phyloP scores from a whole-genome alignment of 2,113 vertebrate genomes.

The Seriola quinqueradiata region DNA sequence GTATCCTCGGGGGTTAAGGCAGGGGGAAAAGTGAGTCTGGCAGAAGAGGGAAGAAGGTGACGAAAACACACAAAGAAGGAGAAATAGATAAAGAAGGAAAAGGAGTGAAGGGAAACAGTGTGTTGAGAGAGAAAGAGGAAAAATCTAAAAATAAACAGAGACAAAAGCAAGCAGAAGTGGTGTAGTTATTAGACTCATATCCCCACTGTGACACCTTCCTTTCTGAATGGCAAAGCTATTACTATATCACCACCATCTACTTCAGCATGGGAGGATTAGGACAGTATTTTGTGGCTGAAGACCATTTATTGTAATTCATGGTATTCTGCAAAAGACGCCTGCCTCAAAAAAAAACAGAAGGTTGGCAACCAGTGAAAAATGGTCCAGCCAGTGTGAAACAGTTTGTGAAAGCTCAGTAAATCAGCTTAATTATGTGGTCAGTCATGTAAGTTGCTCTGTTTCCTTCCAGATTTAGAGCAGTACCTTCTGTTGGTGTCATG shows the following conservation, averaged over 20 bases:
- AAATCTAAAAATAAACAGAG: background rate
- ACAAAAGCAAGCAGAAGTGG: conserved; percentile 8
- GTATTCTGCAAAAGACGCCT: background rate
- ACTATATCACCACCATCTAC: conserved; percentile 23
- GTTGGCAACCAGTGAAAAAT: background rate
- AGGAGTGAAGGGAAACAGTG: conserved; percentile 23
- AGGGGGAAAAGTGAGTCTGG: conserved; percentile 27
- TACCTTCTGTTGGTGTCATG: background rate
- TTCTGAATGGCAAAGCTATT: conserved; percentile 43
- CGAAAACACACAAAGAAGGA: conserved; percentile 14
- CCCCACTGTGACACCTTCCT: conserved; percentile 33
- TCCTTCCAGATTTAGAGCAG: background rate
- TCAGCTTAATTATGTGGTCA: background rate
- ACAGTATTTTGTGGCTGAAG: background rate
- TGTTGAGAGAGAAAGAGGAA: conserved; percentile 15
- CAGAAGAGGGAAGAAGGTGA: conserved; percentile 13
- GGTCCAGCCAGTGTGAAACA: no score
- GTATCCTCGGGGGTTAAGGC: conserved; percentile 44
- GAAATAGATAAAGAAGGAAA: conserved; percentile 27
- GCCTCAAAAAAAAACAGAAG: background rate
- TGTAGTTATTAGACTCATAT: conserved; percentile 24
- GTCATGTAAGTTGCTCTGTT: background rate
- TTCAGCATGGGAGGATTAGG: conserved; percentile 27
- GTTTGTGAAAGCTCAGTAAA: background rate
- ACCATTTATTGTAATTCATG: conserved; percentile 14